Evolutionary conservation across 2,113 vertebrate species (phyloP).

Genomic region (Proterorhinus semilunaris): DNA sequence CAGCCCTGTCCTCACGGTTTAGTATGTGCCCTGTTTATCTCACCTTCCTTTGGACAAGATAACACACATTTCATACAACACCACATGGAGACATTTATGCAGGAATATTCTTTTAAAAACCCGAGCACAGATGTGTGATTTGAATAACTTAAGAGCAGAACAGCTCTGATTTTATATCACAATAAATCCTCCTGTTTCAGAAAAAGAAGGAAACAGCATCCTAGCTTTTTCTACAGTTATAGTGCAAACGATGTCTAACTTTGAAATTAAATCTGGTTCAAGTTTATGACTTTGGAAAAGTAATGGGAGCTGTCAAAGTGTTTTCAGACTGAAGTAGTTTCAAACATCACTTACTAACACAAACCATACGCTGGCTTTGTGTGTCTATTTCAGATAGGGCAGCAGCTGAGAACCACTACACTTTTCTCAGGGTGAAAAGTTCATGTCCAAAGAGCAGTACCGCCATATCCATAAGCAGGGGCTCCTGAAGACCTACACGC

Average conservation of each 20-base stretch:
- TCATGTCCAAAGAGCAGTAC: constrained; percentile 47
- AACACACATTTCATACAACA: neutral
- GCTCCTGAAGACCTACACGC: constrained; percentile 29
- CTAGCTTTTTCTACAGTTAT: constrained; percentile 2
- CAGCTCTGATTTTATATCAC: neutral
- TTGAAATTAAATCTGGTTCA: constrained; percentile 22
- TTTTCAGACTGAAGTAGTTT: constrained; percentile 45
- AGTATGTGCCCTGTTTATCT: constrained; percentile 33
- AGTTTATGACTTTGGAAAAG: constrained; percentile 38
- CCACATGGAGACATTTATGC: neutral
- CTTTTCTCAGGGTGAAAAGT: constrained; percentile 57
- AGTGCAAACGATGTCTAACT: constrained; percentile 6
- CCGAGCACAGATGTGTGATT: neutral
- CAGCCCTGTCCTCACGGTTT: constrained; percentile 57
- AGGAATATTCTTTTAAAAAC: neutral
- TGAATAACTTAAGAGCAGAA: neutral
- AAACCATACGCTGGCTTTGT: constrained; percentile 44
- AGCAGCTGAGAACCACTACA: constrained; percentile 40
- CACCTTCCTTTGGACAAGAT: constrained; percentile 25
- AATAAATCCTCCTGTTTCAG: neutral
- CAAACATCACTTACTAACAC: constrained; percentile 37
- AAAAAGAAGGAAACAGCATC: constrained; percentile 8
- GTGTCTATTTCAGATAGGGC: constrained; percentile 52
- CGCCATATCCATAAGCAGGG: constrained; percentile 23
- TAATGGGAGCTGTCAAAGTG: constrained; percentile 41